Evolutionary conservation across 2,888 invertebrate genomes (phyloP).

Genomic region (Diaprepes abbreviatus): DNA sequence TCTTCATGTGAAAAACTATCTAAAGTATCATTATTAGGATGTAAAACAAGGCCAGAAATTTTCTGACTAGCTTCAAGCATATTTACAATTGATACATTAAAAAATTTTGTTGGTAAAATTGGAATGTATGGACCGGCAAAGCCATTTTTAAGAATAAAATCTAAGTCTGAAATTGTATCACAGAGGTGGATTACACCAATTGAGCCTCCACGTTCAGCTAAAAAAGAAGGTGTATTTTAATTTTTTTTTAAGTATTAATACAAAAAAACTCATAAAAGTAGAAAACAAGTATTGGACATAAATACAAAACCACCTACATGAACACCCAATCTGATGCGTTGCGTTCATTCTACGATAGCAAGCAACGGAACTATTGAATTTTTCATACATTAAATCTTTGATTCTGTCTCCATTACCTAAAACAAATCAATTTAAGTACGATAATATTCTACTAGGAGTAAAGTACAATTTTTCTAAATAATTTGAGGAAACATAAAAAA

Average conservation of each 20-base stretch:
- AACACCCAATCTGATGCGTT: slow-evolving; percentile 95
- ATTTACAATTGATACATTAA: slow-evolving; percentile 71
- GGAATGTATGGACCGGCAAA: slow-evolving; percentile 87
- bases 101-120: slow-evolving; percentile 76
- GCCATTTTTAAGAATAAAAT: slow-evolving; percentile 80
- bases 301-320: slow-evolving; percentile 77
- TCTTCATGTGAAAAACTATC: slow-evolving; percentile 75
- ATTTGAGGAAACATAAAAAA: too few species aligned
- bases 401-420: slow-evolving; percentile 73
- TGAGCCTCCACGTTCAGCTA: slow-evolving; percentile 82
- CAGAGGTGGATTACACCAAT: slow-evolving; percentile 88
- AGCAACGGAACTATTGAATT: slow-evolving; percentile 78
- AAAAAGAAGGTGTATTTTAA: slow-evolving; percentile 36
- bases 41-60: slow-evolving; percentile 78
- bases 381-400: slow-evolving; percentile 85
- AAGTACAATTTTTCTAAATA: not conserved
- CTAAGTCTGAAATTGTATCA: slow-evolving; percentile 74
- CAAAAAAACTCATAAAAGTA: too few species aligned
- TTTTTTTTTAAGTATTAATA: too few species aligned
- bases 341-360: slow-evolving; percentile 94
- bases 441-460: not conserved
- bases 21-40: slow-evolving; percentile 67
- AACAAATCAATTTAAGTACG: slow-evolving; percentile 42
- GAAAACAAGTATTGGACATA: too few species aligned
- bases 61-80: slow-evolving; percentile 70